These are phyloP conservation scores for Drosophila anomalata DNA, from an alignment of 2,888 invertebrate genomes.

Conservation along the genomic window DNA sequence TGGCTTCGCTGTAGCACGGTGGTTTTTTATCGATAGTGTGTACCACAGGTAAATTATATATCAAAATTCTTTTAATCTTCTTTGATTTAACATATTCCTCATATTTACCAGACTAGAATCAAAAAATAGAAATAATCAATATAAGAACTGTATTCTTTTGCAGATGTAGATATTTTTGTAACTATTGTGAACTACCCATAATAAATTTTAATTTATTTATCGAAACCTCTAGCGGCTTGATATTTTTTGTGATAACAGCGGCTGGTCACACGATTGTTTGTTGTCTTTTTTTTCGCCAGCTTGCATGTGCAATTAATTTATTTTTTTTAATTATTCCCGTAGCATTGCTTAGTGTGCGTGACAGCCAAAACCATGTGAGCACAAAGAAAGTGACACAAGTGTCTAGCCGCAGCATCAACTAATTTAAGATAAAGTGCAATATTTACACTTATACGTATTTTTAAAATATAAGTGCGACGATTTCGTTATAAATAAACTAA, in stretches of 20 bases:
- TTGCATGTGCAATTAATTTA: slow-evolving; percentile 17
- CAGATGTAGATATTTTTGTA: neutral
- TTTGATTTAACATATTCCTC: neutral
- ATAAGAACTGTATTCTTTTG: neutral
- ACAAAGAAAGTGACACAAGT: slow-evolving; percentile 11
- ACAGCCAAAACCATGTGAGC: slow-evolving; percentile 16
- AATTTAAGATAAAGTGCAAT: slow-evolving; percentile 34
- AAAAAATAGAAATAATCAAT: no score
- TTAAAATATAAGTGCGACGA: slow-evolving; percentile 30
- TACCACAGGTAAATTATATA: neutral
- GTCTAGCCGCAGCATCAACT: slow-evolving; percentile 21
- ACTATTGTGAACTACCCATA: neutral
- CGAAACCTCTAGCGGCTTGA: neutral
- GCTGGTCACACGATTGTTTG: neutral
- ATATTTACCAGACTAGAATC: neutral
- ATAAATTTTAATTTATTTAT: neutral
- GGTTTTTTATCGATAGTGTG: slow-evolving; percentile 2
- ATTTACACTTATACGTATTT: slow-evolving; percentile 13
- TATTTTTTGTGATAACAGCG: neutral
- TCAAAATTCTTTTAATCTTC: neutral
- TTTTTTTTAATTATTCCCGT: slow-evolving; percentile 1
- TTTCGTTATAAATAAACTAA: slow-evolving; percentile 34
- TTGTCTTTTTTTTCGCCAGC: slow-evolving; percentile 3
- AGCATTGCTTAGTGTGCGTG: neutral
- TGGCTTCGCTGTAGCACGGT: neutral